These are phyloP conservation scores for Steatornis caripensis DNA, from an alignment of 2,113 vertebrate genomes.

Conservation along the genomic window DNA sequence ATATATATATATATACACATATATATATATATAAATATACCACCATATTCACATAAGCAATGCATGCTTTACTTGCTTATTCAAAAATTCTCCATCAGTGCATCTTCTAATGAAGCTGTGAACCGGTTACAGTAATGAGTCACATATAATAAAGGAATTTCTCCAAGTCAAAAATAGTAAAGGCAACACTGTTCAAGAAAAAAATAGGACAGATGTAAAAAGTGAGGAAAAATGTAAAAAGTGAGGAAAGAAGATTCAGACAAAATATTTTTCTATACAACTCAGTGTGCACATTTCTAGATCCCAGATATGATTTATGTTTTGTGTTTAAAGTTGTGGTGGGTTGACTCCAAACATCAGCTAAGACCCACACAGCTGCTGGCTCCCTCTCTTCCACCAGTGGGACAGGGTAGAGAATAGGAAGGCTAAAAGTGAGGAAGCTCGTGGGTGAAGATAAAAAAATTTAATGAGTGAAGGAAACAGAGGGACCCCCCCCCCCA, in stretches of 20 bases:
- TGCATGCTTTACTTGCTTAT: not conserved
- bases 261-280: not conserved
- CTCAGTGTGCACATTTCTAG: not conserved
- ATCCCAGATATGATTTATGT: not conserved
- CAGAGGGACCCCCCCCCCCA: fast-evolving
- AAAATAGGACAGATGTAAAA: not conserved
- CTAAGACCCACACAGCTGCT: not conserved
- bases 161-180: not conserved
- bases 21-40: not conserved
- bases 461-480: not conserved
- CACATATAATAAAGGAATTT: not conserved
- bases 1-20: too few relatives aligned
- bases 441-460: not conserved
- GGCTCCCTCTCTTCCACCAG: not conserved
- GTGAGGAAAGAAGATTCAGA: not conserved
- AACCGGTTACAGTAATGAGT: not conserved
- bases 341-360: not conserved
- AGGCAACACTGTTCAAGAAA: not conserved
- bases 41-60: not conserved
- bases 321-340: not conserved
- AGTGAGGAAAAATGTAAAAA: not conserved
- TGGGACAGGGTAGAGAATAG: not conserved
- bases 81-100: not conserved
- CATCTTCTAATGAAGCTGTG: not conserved
- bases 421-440: not conserved